Base-by-base conservation (phyloP, 1,140 invertebrate species). In the Microplitis mediator region DNA sequence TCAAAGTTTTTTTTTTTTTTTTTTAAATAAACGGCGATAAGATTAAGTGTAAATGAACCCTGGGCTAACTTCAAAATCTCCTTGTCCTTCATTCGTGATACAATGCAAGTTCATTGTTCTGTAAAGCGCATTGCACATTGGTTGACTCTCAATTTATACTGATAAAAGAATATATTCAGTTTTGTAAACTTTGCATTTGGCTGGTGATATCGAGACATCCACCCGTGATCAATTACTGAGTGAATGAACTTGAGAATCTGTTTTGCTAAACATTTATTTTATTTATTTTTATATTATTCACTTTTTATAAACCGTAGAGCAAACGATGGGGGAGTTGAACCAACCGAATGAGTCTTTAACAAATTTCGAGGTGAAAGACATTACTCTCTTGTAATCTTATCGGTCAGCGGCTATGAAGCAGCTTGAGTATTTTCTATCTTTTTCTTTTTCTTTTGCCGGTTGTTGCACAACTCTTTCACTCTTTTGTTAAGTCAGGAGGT, bases 131-230 rank as follows among this genome's bases (percentile, higher is more conserved):
- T 76, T 76, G 62, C 65, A 36, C 69, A 64, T 64, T 62, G 74
- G 36, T 71, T 67, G 61, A 45, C 72, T 52, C 62, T 64, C 50
- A 73, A 72, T 71, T 52, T 65, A 74, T 63, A 16, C 76, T 76
- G 80, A 81, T 81, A 82, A 81, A 82, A 81, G 75, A 77, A 76
- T 72, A 78, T 45, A 45, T 80, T 76, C 78, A 73, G 76, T 74
- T 67, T 66, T 35, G 70, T 72, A 72, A 72, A 72, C 70, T 72
- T 72, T 72, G 63, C 36, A 72, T 72, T 72, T 60, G 11, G 31
- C 31, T 52, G 45, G 14, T 16, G 65, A 67, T 67, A 67, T 52
- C 62, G 16, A 72, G 52, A 50, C 64, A 72, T 63, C 54, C 51
- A 35, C 31, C 51, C 16, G 4, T 39, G n/a, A 45, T 56, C 35